These are phyloP conservation scores for Chouioia cunea DNA, from an alignment of 2,888 invertebrate genomes.

Conservation along the genomic window DNA sequence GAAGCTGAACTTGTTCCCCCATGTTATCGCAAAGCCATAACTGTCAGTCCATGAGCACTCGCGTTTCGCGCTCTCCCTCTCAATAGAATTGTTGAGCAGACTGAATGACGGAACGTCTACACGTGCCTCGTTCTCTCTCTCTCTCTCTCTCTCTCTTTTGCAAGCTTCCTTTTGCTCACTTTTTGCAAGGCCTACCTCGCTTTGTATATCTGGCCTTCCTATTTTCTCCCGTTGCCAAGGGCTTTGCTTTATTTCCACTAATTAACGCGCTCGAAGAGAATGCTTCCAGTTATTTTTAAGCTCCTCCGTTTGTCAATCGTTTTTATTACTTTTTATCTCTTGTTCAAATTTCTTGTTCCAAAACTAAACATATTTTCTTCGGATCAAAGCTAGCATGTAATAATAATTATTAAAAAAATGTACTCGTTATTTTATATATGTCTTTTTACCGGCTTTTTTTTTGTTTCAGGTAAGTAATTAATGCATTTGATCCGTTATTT, in stretches of 20 bases:
- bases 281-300: conserved; percentile 7
- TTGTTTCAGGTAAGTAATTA: conserved; percentile 33
- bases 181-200: neutral
- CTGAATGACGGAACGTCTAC: too few relatives aligned
- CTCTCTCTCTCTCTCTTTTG: neutral
- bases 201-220: conserved; percentile 32
- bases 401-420: neutral
- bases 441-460: conserved; percentile 12
- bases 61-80: too few relatives aligned
- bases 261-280: conserved; percentile 24
- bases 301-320: neutral
- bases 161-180: conserved; percentile 7
- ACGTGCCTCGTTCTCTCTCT: conserved; percentile 1
- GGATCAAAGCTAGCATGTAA: too few relatives aligned
- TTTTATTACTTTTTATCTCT: neutral
- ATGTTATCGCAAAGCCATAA: too few relatives aligned
- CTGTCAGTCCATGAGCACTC: too few relatives aligned
- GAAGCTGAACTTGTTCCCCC: too few relatives aligned
- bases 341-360: too few relatives aligned
- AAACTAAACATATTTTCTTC: too few relatives aligned
- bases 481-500: too few relatives aligned
- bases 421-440: conserved; percentile 1
- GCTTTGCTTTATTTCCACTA: conserved; percentile 40
- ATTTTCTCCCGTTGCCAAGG: conserved; percentile 20
- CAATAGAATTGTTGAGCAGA: too few relatives aligned